phyloP scores from a whole-genome alignment of 2,888 invertebrate genomes.

The Ryuthela nishihirai region DNA sequence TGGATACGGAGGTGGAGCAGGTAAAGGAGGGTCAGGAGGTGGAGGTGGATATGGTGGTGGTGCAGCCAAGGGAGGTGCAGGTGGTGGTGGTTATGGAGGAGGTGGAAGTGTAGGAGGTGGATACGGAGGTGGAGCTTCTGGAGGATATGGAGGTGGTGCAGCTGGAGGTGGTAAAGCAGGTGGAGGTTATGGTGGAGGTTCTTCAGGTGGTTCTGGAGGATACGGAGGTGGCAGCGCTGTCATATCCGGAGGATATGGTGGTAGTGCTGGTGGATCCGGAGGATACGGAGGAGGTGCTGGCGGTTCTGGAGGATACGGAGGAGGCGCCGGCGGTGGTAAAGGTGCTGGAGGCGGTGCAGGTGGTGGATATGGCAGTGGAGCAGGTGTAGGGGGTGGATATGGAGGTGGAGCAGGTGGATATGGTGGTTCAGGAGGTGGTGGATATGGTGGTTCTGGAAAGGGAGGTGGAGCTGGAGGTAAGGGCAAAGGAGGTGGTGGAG shows the following conservation, averaged over 20 bases:
- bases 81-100: constrained; percentile 1
- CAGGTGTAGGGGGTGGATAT: constrained; percentile 18
- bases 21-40: constrained; percentile 13
- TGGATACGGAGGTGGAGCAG: constrained; percentile 17
- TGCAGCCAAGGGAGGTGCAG: constrained; percentile 17
- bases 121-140: constrained; percentile 6
- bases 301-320: constrained; percentile 10
- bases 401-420: constrained; percentile 6
- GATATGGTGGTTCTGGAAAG: constrained; percentile 4
- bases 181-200: constrained; percentile 20
- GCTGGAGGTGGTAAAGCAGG: constrained; percentile 13
- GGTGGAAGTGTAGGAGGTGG: constrained; percentile 6
- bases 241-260: constrained; percentile 18
- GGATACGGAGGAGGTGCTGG: constrained; percentile 6
- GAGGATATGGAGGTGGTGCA: constrained; percentile 12
- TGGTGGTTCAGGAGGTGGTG: neutral
- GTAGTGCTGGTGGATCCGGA: constrained; percentile 5
- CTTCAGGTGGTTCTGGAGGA: constrained; percentile 4
- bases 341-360: constrained; percentile 12
- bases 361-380: constrained; percentile 5
- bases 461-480: constrained; percentile 17
- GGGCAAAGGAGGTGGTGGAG: constrained; percentile 13
- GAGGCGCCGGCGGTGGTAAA: constrained; percentile 4
- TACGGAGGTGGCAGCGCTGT: neutral
- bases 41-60: constrained; percentile 25